These are phyloP conservation scores for Drosophila dunni DNA, from an alignment of 1,140 invertebrate species.

Conservation along the genomic window DNA sequence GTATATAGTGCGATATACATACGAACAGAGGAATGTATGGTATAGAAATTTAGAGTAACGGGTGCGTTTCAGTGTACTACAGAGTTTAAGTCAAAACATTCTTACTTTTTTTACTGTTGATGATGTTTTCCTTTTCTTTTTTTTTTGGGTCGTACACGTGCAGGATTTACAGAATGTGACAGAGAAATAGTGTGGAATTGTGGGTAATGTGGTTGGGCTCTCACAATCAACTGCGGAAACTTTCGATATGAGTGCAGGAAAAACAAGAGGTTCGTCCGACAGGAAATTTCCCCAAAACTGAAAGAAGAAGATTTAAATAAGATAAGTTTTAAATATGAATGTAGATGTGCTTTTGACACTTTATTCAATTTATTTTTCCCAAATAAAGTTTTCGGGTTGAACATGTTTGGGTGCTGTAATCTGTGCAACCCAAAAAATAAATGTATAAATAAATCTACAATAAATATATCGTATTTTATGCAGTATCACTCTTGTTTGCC, in stretches of 20 bases:
- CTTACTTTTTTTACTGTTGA: not conserved
- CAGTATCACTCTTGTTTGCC: not conserved
- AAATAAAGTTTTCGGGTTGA: not conserved
- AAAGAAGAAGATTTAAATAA: conserved; percentile 28
- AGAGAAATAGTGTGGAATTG: conserved; percentile 37
- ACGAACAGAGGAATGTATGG: too few species aligned
- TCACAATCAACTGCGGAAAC: conserved; percentile 24
- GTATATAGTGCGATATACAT: too few species aligned
- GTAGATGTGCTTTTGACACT: conserved; percentile 2
- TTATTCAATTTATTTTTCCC: not conserved
- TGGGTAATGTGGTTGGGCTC: conserved; percentile 10
- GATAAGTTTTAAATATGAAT: conserved; percentile 24
- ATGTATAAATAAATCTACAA: not conserved
- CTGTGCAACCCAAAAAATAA: not conserved
- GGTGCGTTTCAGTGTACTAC: too few species aligned
- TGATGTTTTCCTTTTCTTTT: conserved; percentile 1
- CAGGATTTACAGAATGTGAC: conserved; percentile 30
- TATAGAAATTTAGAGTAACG: too few species aligned
- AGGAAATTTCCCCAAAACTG: conserved; percentile 9
- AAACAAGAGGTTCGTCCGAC: conserved; percentile 12
- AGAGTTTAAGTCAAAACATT: too few species aligned
- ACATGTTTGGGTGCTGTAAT: not conserved
- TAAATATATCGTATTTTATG: not conserved
- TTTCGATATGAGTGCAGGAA: conserved; percentile 23
- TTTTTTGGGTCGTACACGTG: conserved; percentile 25